Conservation (phyloP, 2,797 vertebrate species). For the Falco concolor region DNA sequence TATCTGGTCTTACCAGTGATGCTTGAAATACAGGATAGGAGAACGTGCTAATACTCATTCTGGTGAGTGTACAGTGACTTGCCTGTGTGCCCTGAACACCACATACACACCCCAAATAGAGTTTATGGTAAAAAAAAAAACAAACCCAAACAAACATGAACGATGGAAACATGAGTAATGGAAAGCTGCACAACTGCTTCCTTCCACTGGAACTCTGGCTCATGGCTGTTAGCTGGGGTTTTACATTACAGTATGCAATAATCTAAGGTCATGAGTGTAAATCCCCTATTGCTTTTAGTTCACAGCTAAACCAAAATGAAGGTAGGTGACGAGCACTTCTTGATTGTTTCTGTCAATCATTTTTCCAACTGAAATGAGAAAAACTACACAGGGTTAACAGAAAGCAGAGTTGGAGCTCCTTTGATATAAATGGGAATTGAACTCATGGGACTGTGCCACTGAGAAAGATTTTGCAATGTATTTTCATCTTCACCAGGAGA, state of each 20-base stretch:
- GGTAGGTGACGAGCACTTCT: slow-evolving; percentile 7
- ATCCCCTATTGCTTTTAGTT: slow-evolving; percentile 40
- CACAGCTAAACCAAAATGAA: slow-evolving; percentile 39
- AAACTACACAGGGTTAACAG: slow-evolving; percentile 53
- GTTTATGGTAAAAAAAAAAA: neutral
- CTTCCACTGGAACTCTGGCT: neutral
- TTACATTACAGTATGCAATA: slow-evolving; percentile 5
- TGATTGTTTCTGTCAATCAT: slow-evolving; percentile 69
- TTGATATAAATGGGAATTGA: slow-evolving; percentile 21
- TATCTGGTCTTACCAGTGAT: neutral
- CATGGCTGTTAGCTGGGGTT: neutral
- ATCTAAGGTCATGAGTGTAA: slow-evolving; percentile 39
- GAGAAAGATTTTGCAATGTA: neutral
- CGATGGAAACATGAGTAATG: neutral
- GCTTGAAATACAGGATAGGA: neutral
- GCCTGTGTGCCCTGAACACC: neutral
- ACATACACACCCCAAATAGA: neutral
- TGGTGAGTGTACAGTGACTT: neutral
- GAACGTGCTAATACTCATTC: neutral
- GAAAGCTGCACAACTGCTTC: neutral
- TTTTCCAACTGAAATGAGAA: slow-evolving; percentile 47
- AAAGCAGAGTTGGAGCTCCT: slow-evolving; percentile 3
- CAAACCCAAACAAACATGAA: neutral
- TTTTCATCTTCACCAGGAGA: slow-evolving; percentile 1
- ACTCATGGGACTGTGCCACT: neutral